These are phyloP conservation scores for Nyctibius grandis DNA, from an alignment of 2,797 vertebrate species.

Conservation along the genomic window DNA sequence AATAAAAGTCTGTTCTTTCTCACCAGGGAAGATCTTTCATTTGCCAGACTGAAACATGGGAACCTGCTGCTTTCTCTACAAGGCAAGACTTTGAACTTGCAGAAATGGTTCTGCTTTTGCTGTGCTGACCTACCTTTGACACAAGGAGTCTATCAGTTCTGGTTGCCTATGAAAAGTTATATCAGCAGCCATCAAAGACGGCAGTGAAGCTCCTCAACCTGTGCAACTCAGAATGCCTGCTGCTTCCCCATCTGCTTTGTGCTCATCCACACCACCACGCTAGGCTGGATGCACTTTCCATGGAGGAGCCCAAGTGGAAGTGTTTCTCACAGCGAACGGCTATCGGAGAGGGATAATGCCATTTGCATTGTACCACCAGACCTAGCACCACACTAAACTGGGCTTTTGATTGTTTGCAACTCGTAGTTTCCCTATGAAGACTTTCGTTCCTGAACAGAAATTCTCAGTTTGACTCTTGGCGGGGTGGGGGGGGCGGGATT, in stretches of 20 bases:
- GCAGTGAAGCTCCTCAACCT: neutral
- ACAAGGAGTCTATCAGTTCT: neutral
- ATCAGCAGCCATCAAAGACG: neutral
- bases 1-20: neutral
- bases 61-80: neutral
- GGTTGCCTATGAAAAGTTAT: neutral
- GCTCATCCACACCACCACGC: neutral
- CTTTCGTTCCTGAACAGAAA: neutral
- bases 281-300: neutral
- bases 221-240: neutral
- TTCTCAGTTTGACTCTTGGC: neutral
- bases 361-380: neutral
- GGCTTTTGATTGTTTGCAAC: neutral
- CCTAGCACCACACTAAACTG: neutral
- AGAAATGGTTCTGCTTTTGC: neutral
- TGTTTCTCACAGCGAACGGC: fast-evolving
- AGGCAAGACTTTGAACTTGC: neutral
- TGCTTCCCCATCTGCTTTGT: neutral
- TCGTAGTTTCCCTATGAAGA: neutral
- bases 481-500: neutral
- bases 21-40: neutral
- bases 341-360: fast-evolving
- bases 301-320: neutral
- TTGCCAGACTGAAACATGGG: neutral
- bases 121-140: neutral